Evolutionary conservation across 2,888 invertebrate genomes (phyloP).

Genomic region (Tetheella fluctuosa): DNA sequence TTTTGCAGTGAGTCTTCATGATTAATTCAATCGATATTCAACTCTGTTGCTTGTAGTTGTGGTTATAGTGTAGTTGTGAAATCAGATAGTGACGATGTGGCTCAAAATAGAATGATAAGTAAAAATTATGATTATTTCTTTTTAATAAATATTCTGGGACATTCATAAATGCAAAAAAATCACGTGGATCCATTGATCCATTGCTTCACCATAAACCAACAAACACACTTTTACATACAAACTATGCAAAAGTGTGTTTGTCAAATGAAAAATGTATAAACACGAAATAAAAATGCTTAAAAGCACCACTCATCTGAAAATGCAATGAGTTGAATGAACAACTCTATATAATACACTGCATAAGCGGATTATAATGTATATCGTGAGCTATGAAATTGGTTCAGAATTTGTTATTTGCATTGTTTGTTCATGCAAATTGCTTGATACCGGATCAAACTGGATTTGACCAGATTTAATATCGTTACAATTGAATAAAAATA

Average conservation of each 20-base stretch:
- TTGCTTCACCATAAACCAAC: no score
- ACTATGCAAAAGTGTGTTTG: no score
- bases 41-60: neutral
- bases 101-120: no score
- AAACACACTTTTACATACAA: no score
- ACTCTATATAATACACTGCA: neutral
- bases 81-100: neutral
- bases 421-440: constrained; percentile 25
- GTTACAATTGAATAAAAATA: no score
- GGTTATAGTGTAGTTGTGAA: neutral
- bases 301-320: constrained; percentile 1
- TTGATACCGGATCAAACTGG: constrained; percentile 22
- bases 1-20: constrained; percentile 11
- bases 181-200: no score
- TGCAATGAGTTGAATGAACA: neutral
- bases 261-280: no score
- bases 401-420: constrained; percentile 9
- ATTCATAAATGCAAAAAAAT: no score
- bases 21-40: constrained; percentile 12
- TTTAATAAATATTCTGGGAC: no score
- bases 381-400: neutral
- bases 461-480: constrained; percentile 12
- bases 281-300: neutral
- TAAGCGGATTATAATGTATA: constrained; percentile 3
- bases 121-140: no score